Base-by-base conservation (phyloP, 2,797 vertebrate genomes). In the Neosilurus mollespiculum region DNA sequence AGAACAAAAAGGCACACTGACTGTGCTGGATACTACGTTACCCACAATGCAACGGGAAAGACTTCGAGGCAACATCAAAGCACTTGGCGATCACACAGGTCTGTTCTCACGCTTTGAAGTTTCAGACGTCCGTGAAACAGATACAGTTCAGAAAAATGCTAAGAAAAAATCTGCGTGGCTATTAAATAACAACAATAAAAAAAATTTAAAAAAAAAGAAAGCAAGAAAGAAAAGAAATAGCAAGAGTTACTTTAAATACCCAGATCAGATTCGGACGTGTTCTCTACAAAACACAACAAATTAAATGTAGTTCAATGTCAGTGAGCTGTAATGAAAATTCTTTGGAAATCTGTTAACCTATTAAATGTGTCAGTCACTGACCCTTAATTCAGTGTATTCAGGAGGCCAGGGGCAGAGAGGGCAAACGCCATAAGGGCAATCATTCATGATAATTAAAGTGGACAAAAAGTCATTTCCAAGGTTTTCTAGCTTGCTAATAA, bases 1-100 rank as follows among this genome's bases (percentile, higher is more conserved):
- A 11, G 54, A 81, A 87, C 83, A 89, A 88, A 85, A 88, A 83
- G 84, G 1, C 37, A 54, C 58, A 66, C 53, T 86, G 64, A 84
- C 82, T 59, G 43, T 51, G 30, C 2, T 22, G 20, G 59, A 83
- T 54, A 85, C 85, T 84, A 80, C 81, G 80, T 83, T 86, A 86
- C 80, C 85, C 85, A 87, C 34, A 73, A 87, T 82, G 53, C 86
- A 82, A 49, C 22, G 8, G 58, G 14, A 43, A 80, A 72, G 24
- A 34, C 49, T 34, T 71, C 0, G 24, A 53, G 64, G 24, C 65
- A 59, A 30, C 61, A 26, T 72, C 62, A 85, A 83, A 82, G 24
- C 4, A 9, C 24, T 62, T 53, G 53, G 64, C 37, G 71, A 34
- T 34, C 37, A 79, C 56, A 61, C 77, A 64, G 12, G 56, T 66